phyloP scores from a whole-genome alignment of 2,888 invertebrate species.

The Megamerina dolium region DNA sequence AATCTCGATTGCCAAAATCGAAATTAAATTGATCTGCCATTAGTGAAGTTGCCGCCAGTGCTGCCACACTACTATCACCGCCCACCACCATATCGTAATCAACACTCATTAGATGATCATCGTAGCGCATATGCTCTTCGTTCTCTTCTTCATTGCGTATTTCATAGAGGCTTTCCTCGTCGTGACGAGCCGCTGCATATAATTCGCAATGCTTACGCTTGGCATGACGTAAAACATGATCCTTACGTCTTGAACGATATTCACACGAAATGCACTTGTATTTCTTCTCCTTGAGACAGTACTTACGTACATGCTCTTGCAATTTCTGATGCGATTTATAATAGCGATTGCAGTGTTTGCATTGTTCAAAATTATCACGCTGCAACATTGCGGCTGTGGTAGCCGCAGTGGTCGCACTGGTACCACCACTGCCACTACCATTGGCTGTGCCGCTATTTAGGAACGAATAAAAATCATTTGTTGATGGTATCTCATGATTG shows the following conservation, averaged over 20 bases:
- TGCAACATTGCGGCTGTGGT: slow-evolving; percentile 17
- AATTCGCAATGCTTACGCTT: slow-evolving; percentile 44
- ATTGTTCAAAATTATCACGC: slow-evolving; percentile 41
- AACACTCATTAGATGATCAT: slow-evolving; percentile 16
- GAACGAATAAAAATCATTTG: slow-evolving; percentile 12
- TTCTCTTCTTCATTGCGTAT: slow-evolving; percentile 43
- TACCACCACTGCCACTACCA: slow-evolving; percentile 16
- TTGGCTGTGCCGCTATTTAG: slow-evolving; percentile 15
- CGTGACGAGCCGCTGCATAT: slow-evolving; percentile 34
- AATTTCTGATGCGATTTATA: slow-evolving; percentile 44
- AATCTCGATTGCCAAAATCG: slow-evolving; percentile 38
- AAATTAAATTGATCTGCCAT: slow-evolving; percentile 28
- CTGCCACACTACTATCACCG: slow-evolving; percentile 23
- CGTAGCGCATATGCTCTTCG: slow-evolving; percentile 19
- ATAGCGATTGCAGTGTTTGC: slow-evolving; percentile 45
- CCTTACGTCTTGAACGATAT: slow-evolving; percentile 47
- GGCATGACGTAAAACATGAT: slow-evolving; percentile 46
- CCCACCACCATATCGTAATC: slow-evolving; percentile 21
- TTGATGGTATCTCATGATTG: slow-evolving; percentile 3
- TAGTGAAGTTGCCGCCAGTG: slow-evolving; percentile 10
- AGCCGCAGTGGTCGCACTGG: too few species aligned
- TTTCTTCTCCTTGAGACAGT: slow-evolving; percentile 47
- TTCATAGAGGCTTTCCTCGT: slow-evolving; percentile 40
- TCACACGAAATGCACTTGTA: slow-evolving; percentile 47
- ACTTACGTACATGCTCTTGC: slow-evolving; percentile 46